A percentile compares a stretch with the other conserved stretches of the same genome.
Conservation (phyloP, 2,797 vertebrate species). For the Gambusia yucatana region DNA sequence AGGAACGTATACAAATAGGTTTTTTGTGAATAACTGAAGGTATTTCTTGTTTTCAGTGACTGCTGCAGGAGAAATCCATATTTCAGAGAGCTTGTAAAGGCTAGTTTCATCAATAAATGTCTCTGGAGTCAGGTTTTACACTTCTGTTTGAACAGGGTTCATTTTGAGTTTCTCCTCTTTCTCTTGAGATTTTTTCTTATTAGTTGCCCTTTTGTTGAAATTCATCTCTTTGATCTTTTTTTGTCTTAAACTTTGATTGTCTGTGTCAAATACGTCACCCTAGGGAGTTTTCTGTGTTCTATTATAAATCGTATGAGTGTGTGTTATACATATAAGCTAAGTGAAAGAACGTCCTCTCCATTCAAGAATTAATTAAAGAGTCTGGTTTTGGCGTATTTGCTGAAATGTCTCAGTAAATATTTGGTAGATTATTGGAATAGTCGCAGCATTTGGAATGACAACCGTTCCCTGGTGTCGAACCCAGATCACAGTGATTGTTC, state of each 20-base stretch:
- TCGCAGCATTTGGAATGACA: background rate
- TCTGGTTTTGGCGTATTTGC: background rate
- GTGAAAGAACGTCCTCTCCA: background rate
- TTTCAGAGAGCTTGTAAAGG: slow-evolving; percentile 20
- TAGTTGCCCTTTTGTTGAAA: slow-evolving; percentile 29
- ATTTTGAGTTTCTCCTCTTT: slow-evolving; percentile 35
- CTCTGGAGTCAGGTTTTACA: slow-evolving; percentile 31
- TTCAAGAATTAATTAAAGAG: background rate
- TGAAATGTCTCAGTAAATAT: slow-evolving; percentile 8
- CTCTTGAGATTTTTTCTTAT: slow-evolving; percentile 27
- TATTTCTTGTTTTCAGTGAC: background rate
- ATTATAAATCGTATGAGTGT: slow-evolving; percentile 4
- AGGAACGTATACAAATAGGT: background rate
- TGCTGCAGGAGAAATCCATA: background rate
- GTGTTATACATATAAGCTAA: slow-evolving; percentile 13
- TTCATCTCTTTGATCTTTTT: slow-evolving; percentile 55
- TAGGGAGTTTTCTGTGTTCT: slow-evolving; percentile 18
- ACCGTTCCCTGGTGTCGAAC: background rate
- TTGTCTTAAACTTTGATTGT: slow-evolving; percentile 50
- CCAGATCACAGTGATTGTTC: background rate
- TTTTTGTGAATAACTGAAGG: background rate
- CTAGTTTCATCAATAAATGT: slow-evolving; percentile 24
- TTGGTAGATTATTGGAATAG: background rate
- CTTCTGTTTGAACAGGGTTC: slow-evolving; percentile 25
- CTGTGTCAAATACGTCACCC: slow-evolving; percentile 4